Evolutionary conservation across 2,888 invertebrate species (phyloP).

Genomic region (Cecidostiba fungosa): DNA sequence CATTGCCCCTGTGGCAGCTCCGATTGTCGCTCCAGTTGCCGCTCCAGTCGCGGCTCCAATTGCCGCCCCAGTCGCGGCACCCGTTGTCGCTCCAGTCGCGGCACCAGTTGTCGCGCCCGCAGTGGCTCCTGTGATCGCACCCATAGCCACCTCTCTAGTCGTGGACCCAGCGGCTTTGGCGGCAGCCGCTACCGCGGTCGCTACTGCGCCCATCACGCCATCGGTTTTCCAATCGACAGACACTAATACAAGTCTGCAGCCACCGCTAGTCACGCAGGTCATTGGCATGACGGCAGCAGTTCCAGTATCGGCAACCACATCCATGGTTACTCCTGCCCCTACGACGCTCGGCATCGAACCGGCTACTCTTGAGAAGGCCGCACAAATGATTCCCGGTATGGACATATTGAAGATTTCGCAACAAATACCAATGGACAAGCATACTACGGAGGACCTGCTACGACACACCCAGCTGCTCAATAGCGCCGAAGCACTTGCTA

Average conservation of each 20-base stretch:
- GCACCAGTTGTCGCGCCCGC: background rate
- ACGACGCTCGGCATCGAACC: slow-evolving; percentile 5
- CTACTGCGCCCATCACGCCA: slow-evolving; percentile 11
- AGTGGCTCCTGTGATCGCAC: background rate
- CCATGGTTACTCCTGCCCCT: background rate
- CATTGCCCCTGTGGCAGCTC: background rate
- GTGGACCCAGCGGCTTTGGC: background rate
- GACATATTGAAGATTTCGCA: slow-evolving; percentile 61
- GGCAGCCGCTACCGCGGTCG: background rate
- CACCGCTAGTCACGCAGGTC: background rate
- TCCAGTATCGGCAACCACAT: background rate
- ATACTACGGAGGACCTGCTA: slow-evolving; percentile 60
- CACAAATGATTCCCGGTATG: slow-evolving; percentile 42
- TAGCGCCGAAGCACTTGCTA: slow-evolving; percentile 25
- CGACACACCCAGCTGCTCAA: slow-evolving; percentile 54
- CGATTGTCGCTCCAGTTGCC: background rate
- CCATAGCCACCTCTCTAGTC: background rate
- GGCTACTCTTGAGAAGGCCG: slow-evolving; percentile 39
- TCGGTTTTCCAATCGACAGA: slow-evolving; percentile 36
- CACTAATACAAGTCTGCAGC: slow-evolving; percentile 28
- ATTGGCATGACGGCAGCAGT: background rate
- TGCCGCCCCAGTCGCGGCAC: background rate
- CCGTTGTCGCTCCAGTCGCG: background rate
- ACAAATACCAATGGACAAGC: slow-evolving; percentile 61
- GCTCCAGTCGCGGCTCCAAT: background rate